phyloP scores from a whole-genome alignment of 2,888 invertebrate genomes.

The Hydrotaea cyrtoneurina region DNA sequence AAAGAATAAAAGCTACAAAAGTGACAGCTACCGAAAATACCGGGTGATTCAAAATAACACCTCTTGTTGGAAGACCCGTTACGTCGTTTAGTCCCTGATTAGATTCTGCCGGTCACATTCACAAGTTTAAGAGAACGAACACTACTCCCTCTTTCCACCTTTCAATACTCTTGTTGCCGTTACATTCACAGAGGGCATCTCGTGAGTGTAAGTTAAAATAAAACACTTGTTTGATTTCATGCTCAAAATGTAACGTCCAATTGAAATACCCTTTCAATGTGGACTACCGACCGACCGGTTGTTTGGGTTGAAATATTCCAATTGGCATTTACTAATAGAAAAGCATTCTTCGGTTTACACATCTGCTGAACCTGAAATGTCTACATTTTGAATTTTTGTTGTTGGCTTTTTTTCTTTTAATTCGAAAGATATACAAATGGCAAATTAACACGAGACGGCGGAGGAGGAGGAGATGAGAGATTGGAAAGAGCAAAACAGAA shows the following conservation, averaged over 20 bases:
- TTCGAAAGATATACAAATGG: constrained; percentile 38
- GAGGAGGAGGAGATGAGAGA: neutral
- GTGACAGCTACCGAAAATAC: too few relatives aligned
- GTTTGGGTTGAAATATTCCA: neutral
- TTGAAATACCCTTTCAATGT: neutral
- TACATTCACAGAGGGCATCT: too few relatives aligned
- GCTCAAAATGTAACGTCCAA: neutral
- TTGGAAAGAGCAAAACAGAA: constrained; percentile 35
- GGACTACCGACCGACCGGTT: constrained; percentile 41
- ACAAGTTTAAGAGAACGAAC: too few relatives aligned
- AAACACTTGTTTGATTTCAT: too few relatives aligned
- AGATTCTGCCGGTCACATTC: too few relatives aligned
- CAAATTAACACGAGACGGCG: constrained; percentile 52
- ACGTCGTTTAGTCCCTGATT: too few relatives aligned
- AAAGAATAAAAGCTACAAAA: too few relatives aligned
- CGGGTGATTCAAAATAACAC: too few relatives aligned
- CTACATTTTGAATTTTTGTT: neutral
- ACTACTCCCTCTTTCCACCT: too few relatives aligned
- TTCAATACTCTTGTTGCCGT: too few relatives aligned
- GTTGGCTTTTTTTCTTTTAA: neutral
- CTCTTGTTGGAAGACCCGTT: too few relatives aligned
- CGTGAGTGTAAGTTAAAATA: too few relatives aligned
- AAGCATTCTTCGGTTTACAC: constrained; percentile 50
- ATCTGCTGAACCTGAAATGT: constrained; percentile 57
- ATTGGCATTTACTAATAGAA: neutral